Evolutionary conservation across 2,113 vertebrate genomes (phyloP), one percentile per base, ranked within the genome.

Genomic region (Indri indri): DNA sequence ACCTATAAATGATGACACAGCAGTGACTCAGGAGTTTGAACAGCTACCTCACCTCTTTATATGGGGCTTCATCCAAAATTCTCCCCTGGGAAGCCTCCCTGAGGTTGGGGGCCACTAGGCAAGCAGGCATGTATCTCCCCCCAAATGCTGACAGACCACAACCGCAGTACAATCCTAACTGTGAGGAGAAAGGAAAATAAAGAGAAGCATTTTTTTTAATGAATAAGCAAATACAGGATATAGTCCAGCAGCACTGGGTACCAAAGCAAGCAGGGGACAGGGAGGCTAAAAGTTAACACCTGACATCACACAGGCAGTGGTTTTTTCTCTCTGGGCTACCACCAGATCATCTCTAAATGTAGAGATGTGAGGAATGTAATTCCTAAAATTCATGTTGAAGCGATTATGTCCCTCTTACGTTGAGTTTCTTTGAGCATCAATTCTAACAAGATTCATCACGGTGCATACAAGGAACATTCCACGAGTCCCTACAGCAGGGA

Each of bases 21-120:
- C 54, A 8, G 0, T 97, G 97, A 97, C 76, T 96, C 96, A 96
- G 92, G 54, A 74, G 97, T 88, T 52, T 92, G 88, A 96, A 88
- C 18, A 30, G 81, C 92, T 66, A 50, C 80, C 59, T 92, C 90
- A n/a, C 57, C 63, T 47, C 61, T 91, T 88, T 95, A 95, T 86
- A 84, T 71, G 47, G 59, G 45, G 45, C 42, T 82, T 84, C 40
- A 3, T 68, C 68, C 88, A 59, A 47, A 93, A 54, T n/a, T n/a
- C 70, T 74, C 40, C 73, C 52, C 83, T 76, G 87, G 70, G 89
- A 97, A 93, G 13, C 25, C n/a, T 73, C 13, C 68, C 93, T 77
- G 61, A 90, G 71, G 37, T 32, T 47, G n/a, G 32, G 73, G 32
- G n/a, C 12, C 63, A 74, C 25, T 30, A 37, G 45, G 47, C 30